Evolutionary conservation across 2,113 vertebrate genomes (phyloP), one percentile per base, ranked within the genome.

Genomic region (Penelope pileata): DNA sequence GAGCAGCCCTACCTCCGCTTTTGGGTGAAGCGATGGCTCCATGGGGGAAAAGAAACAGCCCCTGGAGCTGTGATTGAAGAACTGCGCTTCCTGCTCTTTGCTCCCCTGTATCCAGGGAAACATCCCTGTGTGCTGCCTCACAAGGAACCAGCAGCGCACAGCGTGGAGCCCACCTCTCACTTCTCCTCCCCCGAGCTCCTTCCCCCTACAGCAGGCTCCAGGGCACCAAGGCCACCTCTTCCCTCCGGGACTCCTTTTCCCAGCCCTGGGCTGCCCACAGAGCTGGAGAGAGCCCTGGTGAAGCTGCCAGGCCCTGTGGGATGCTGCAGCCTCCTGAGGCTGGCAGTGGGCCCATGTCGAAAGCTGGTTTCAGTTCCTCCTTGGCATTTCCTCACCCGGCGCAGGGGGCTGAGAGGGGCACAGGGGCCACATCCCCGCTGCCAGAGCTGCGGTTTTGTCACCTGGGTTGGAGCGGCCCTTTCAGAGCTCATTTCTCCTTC

Each of bases 51-150:
- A 15, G 18, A 4, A 68, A 32, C 34, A 54, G 19, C 19, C 10
- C 12, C 86, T 50, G 40, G 64, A 74, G 69, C 30, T 91, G 27
- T 67, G 38, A 94, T 70, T 17, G 38, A 90, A 85, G 48, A 67
- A 83, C 62, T 42, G 63, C 89, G 29, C 27, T 64, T 96, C 75
- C 84, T 93, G 70, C 38, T 89, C 73, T 91, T 94, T 32, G 24
- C 74, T 94, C 43, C 53, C 0, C 85, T 95, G 88, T 95, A 96
- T 96, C 88, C 96, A 94, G 90, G 95, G 92, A 83, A 93, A 90
- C 75, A 50, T 83, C 42, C 74, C 90, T 38, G 24, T 36, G 21
- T 32, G 42, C 32, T 90, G 67, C 93, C 43, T 73, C 83, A 38
- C 24, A 76, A 91, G 93, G 85, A 59, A 90, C 53, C n/a, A 68